Percentiles rank a stretch among this genome's conserved stretches.
Evolutionary conservation across 2,797 vertebrate genomes (phyloP).

Genomic region (Mormyrops attenuatus): DNA sequence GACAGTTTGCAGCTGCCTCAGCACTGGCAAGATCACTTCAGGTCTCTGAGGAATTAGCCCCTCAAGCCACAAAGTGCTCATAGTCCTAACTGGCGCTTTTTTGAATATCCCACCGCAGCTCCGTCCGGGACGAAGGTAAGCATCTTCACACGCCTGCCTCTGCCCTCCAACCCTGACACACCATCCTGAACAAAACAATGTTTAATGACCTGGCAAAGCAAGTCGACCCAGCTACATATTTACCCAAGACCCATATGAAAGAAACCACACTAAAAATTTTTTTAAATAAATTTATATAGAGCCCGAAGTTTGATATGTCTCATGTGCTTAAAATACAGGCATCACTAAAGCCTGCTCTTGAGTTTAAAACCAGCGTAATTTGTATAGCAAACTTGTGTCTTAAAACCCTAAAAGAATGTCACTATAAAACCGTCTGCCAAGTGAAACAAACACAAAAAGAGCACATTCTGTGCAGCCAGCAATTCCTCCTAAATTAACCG

Average conservation of each 20-base stretch:
- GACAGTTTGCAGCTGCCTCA: constrained; percentile 6
- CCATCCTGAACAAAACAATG: not conserved
- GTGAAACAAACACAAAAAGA: not conserved
- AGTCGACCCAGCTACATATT: not conserved
- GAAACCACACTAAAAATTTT: not conserved
- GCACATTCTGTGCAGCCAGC: not conserved
- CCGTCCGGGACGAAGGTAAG: constrained; percentile 23
- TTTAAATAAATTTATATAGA: not conserved
- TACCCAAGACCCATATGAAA: not conserved
- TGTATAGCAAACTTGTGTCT: not conserved
- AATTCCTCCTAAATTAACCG: not conserved
- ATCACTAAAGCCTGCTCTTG: not conserved
- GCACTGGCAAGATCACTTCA: constrained; percentile 23
- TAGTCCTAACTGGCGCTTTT: constrained; percentile 11
- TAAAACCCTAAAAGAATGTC: not conserved
- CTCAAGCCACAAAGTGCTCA: constrained; percentile 13
- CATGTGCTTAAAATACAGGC: not conserved
- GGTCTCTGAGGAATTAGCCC: constrained; percentile 11
- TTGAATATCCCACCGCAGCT: not conserved
- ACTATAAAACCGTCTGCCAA: not conserved
- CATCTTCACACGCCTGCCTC: not conserved
- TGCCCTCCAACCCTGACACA: not conserved
- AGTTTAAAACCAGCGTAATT: not conserved
- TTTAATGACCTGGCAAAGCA: not conserved
- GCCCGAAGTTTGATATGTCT: not conserved